Evolutionary conservation across 2,797 vertebrate species (phyloP), one percentile per base, ranked within the genome.

Genomic region (Anisognathus igniventris): DNA sequence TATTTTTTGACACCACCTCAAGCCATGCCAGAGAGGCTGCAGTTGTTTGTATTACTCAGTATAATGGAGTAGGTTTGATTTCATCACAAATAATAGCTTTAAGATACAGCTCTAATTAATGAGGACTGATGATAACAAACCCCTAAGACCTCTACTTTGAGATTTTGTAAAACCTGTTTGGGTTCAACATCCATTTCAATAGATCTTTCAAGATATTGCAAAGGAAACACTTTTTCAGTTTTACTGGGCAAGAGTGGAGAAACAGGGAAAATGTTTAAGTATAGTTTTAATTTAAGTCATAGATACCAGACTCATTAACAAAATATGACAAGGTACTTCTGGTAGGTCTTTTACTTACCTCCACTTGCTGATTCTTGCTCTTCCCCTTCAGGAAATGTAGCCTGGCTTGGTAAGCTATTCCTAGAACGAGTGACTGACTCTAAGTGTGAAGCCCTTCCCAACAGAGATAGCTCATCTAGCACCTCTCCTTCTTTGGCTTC

Each of bases 401-500:
- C 98, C 98, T 99, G 99, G 98, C 97, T 99, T 86, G 99, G 99
- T 97, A 99, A 98, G 94, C 99, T 99, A 98, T 99, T 99, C 95
- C 99, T 98, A 97, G 99, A 99, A 48, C 99, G 99, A 82, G 99
- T 99, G 96, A 99, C 99, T 8, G 99, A 99, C 98, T 99, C 99
- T 97, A 99, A 98, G 94, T 99, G 99, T 90, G 99, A 99, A 97
- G 99, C 99, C 90, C 99, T 98, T 88, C 99, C 99, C 97, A 99
- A 97, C 88, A 99, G 98, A 83, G 99, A 99, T 10, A 98, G 98
- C 51, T 99, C 99, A 88, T 99, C 99, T 97, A 99, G 98, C 93
- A 99, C 99, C 98, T 99, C 99, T 96, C 99, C 99, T 97, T 99
- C 99, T 98, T 99, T 99, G 98, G 99, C 99, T 98, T 99, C 99